Conservation (phyloP, 2,888 invertebrate genomes). For the Netelia inedita region DNA sequence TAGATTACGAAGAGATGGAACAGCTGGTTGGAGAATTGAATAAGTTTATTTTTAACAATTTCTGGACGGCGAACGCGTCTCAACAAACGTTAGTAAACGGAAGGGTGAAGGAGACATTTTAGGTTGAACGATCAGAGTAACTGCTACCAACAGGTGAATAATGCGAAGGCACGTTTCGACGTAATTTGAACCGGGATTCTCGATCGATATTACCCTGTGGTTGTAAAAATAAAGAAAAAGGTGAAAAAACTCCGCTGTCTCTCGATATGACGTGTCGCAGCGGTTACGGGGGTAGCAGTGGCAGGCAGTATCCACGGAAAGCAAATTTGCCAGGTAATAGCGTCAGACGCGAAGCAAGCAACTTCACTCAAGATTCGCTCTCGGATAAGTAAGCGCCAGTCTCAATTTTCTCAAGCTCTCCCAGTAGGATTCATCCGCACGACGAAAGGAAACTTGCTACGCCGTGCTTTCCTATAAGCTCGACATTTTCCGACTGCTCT, state of each 20-base stretch:
- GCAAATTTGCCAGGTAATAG: constrained; percentile 53
- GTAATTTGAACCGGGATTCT: constrained; percentile 1
- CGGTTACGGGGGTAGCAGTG: not conserved
- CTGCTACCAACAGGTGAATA: not conserved
- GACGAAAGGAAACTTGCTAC: constrained; percentile 41
- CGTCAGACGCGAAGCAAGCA: constrained; percentile 51
- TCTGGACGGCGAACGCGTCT: too few relatives aligned
- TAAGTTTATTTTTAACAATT: too few relatives aligned
- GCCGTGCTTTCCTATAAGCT: constrained; percentile 14
- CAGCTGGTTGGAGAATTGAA: too few relatives aligned
- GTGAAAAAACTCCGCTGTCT: constrained; percentile 19
- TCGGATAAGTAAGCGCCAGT: constrained; percentile 59
- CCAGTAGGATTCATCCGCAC: constrained; percentile 43
- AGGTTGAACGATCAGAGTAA: not conserved
- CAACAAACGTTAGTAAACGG: not conserved
- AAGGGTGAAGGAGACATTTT: not conserved
- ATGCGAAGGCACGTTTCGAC: constrained; percentile 2
- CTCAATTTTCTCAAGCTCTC: constrained; percentile 66
- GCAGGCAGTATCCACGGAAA: constrained; percentile 21
- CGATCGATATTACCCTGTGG: not conserved
- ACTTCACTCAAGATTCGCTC: constrained; percentile 55
- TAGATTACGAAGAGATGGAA: too few relatives aligned
- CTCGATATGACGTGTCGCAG: constrained; percentile 34
- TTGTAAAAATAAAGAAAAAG: not conserved
- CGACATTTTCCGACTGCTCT: not conserved